phyloP scores from a whole-genome alignment of 2,797 vertebrate species.

The Anguilla obscura region DNA sequence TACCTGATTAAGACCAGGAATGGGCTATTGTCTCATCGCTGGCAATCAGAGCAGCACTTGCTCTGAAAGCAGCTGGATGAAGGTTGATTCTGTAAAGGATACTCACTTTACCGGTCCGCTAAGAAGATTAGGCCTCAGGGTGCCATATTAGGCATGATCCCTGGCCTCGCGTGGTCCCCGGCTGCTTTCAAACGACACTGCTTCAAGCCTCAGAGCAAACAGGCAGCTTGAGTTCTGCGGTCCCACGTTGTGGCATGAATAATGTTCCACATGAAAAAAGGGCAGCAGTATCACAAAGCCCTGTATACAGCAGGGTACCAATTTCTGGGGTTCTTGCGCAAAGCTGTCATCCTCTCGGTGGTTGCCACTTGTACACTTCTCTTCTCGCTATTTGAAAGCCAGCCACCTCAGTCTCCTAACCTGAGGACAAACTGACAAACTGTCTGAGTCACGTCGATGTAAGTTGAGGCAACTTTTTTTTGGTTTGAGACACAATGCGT shows the following conservation, averaged over 20 bases:
- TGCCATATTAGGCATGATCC: constrained; percentile 96
- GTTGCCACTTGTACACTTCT: neutral
- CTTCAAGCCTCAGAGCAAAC: constrained; percentile 78
- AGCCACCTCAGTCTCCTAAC: neutral
- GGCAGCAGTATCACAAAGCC: constrained; percentile 78
- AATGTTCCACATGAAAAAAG: constrained; percentile 72
- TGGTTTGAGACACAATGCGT: neutral
- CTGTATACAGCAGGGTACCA: constrained; percentile 70
- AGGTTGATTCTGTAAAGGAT: constrained; percentile 97
- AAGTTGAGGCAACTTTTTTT: constrained; percentile 5
- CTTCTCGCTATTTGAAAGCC: neutral
- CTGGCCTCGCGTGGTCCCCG: constrained; percentile 82
- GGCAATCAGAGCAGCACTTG: constrained; percentile 84
- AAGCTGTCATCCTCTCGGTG: neutral
- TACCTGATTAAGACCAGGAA: constrained; percentile 91
- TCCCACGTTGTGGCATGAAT: constrained; percentile 80
- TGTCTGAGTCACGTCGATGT: neutral
- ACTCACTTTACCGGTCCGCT: constrained; percentile 90
- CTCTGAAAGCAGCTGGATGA: constrained; percentile 83
- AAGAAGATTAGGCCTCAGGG: constrained; percentile 98
- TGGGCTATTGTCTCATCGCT: constrained; percentile 84
- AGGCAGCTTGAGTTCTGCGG: constrained; percentile 71
- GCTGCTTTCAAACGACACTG: constrained; percentile 82
- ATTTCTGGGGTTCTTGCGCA: neutral
- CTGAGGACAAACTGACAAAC: neutral